Base-by-base conservation (phyloP, 2,113 vertebrate genomes). In the Hassar affinis region DNA sequence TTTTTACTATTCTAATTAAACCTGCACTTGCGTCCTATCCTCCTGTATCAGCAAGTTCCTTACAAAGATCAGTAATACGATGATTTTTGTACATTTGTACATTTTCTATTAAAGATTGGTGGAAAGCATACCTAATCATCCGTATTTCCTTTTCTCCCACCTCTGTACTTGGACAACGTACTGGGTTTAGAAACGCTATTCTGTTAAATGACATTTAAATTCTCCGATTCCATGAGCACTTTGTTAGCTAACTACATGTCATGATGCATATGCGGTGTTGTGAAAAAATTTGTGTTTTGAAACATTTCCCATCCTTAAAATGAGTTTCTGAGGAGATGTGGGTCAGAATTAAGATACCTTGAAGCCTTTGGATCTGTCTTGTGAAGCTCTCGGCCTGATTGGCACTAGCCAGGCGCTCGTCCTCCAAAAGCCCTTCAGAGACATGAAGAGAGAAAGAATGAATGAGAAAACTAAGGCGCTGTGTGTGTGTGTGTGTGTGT, bases 341-440 rank as follows among this genome's bases (percentile, higher is more conserved):
- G 52, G 14, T 75, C 20, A 1, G 27, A 35, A 18, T 56, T 69
- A 56, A 49, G 57, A 27, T 82, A 93, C 95, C 94, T 90, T 96
- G 94, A 35, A 96, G 93, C 33, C 90, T 93, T 87, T 95, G 95
- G 89, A 95, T 95, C 88, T 95, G 93, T 82, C 94, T 90, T 61
- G 94, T 95, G 88, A 96, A 95, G 59, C 87, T 94, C 85, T 96
- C 95, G 0, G 95, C 94, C 90, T 95, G 96, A 84, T 95, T 94
- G 10, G 96, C 95, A 0, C 95, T 96, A 45, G 95, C 95, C 90
- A 96, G 87, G 1, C 96, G 93, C 84, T 97, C 95, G 2, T 96
- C 96, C 61, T 97, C 96, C 88, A 97, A 79, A 84, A 96, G 91
- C 33, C 95, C 96, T 97, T 89, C 35, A 79, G 38, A 68, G 33